phyloP scores from a whole-genome alignment of 2,888 invertebrate species.

The Ophion obscuratus region DNA sequence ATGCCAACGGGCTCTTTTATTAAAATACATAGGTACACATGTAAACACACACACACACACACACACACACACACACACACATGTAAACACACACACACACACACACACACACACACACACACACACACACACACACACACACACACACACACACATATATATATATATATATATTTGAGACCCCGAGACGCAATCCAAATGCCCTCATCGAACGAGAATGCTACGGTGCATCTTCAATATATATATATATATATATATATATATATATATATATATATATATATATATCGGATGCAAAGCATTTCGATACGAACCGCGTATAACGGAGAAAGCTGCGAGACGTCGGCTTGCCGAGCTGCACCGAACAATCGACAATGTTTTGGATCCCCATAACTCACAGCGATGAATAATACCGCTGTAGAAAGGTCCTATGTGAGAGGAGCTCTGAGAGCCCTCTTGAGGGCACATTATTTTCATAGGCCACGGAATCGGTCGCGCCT shows the following conservation, averaged over 20 bases:
- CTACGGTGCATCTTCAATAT: constrained; percentile 33
- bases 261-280: constrained; percentile 20
- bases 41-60: not conserved
- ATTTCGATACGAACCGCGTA: constrained; percentile 27
- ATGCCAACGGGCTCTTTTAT: constrained; percentile 67
- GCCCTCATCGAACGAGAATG: constrained; percentile 56
- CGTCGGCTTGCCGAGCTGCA: too few relatives aligned
- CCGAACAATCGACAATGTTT: too few relatives aligned
- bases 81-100: too few relatives aligned
- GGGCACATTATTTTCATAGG: not conserved
- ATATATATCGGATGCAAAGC: constrained; percentile 41
- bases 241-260: not conserved
- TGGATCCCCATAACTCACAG: too few relatives aligned
- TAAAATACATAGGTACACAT: constrained; percentile 16
- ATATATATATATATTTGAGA: constrained; percentile 10
- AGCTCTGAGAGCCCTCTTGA: too few relatives aligned
- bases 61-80: not conserved
- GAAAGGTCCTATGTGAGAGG: too few relatives aligned
- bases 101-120: too few relatives aligned
- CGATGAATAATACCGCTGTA: too few relatives aligned
- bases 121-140: too few relatives aligned
- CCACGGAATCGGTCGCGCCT: not conserved
- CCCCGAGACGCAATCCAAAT: constrained; percentile 42
- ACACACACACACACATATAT: too few relatives aligned
- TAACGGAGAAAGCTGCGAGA: too few relatives aligned